These are phyloP conservation scores for Corvus cornix DNA, from an alignment of 2,113 vertebrate species.

Conservation along the genomic window DNA sequence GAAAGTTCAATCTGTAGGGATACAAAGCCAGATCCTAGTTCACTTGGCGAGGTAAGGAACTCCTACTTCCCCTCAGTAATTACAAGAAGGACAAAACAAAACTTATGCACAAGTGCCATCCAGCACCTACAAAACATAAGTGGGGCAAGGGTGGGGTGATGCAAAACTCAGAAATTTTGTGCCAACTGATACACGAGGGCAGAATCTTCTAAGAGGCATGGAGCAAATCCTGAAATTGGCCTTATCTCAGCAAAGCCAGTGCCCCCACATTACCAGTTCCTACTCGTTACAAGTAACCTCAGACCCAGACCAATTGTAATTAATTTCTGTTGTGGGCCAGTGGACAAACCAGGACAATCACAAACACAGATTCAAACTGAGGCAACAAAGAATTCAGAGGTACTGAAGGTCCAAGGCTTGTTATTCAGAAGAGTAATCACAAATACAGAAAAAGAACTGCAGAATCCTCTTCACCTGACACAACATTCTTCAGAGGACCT, in stretches of 20 bases:
- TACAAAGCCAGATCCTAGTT: not conserved
- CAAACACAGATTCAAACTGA: not conserved
- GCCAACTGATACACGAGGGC: not conserved
- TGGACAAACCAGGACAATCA: not conserved
- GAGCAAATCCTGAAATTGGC: not conserved
- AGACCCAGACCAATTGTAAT: not conserved
- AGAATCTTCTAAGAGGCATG: not conserved
- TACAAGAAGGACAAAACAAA: not conserved
- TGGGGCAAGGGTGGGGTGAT: not conserved
- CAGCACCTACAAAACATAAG: not conserved
- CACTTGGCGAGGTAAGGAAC: fast-evolving
- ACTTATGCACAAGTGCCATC: not conserved
- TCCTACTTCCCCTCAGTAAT: not conserved
- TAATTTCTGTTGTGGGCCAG: not conserved
- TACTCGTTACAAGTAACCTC: fast-evolving
- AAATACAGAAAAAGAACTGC: not conserved
- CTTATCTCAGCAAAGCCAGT: not conserved
- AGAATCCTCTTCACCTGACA: not conserved
- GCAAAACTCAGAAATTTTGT: not conserved
- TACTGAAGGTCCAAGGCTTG: not conserved
- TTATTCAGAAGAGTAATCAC: not conserved
- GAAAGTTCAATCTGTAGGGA: not conserved
- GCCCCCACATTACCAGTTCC: not conserved
- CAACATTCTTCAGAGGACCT: not conserved
- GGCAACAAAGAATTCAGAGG: not conserved